Evolutionary conservation across 92 coral and sea anemone genomes (phyloP), one percentile per base, ranked within the genome.

Genomic region (Meandrina meandrites): DNA sequence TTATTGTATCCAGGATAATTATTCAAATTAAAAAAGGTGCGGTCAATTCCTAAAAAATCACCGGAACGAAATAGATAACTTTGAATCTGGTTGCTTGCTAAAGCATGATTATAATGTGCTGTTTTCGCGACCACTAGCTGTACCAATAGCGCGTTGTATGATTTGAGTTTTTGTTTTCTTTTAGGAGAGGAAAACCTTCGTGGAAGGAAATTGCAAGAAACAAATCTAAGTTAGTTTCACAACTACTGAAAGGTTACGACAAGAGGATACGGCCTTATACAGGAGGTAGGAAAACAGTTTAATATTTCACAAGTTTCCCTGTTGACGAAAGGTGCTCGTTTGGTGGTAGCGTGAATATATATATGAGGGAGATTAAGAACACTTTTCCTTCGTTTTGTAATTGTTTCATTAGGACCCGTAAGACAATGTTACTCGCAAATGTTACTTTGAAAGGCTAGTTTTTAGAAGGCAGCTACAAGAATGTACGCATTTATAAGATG

Each of bases 181-280:
- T 66, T 53, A 86, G 92, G 83, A 40, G 16, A 5, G 72, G 45
- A 16, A 22, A 62, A 13, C 78, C 81, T 13, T 89, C 85, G 4
- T 94, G 98, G 98, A 86, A 94, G 80, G 90, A 91, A 34, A 88
- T 94, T 19, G 98, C 98, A 66, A 78, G 84, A 48, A 94, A 94
- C 77, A 94, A 83, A 36, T 94, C 98, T 19, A 71, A 30, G 35
- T 85, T 94, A 56, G 98, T 94, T 22, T 76, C 75, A 40, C 75
- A 82, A 28, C 77, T 94, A 16, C 80, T 94, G 11, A 67, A 81
- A 18, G 90, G 70, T 17, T 94, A 94, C 79, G 98, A 94, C 87
- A 94, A 94, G 84, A 90, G 98, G 58, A 94, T 94, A 51, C 94
- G 98, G 8, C 98, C 98, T 22, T 94, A 88, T 56, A 93, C 98